phyloP scores from a whole-genome alignment of 1,140 invertebrate species.

The Caenorhabditis brenneri region DNA sequence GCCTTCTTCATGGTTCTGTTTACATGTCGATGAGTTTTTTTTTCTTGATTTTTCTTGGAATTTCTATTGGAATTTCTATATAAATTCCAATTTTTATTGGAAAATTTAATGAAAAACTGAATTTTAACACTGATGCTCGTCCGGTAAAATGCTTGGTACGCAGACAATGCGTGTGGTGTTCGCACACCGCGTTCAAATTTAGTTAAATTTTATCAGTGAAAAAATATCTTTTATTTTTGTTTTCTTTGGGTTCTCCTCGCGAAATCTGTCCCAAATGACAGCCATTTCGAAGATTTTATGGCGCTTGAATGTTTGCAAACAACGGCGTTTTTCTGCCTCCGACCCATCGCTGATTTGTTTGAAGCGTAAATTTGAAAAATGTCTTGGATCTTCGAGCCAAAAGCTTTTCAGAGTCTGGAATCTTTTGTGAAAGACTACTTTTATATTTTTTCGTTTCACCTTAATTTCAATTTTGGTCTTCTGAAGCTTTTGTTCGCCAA shows the following conservation, averaged over 20 bases:
- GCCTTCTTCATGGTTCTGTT: background rate
- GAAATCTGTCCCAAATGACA: constrained; percentile 40
- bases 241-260: background rate
- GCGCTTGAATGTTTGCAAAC: constrained; percentile 33
- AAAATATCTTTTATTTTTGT: background rate
- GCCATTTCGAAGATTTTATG: constrained; percentile 36
- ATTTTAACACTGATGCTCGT: too few relatives aligned
- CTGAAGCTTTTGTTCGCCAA: too few relatives aligned
- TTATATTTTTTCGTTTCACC: too few relatives aligned
- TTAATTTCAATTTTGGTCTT: too few relatives aligned
- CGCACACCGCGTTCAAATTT: background rate
- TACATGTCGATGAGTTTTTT: background rate
- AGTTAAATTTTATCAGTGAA: too few relatives aligned
- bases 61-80: too few relatives aligned
- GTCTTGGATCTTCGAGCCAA: background rate
- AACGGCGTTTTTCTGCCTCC: background rate
- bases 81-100: too few relatives aligned
- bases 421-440: background rate
- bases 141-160: background rate
- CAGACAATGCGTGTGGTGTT: background rate
- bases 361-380: background rate
- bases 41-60: background rate
- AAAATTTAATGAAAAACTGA: too few relatives aligned
- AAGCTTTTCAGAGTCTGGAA: background rate
- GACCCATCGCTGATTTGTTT: constrained; percentile 31